Percentiles rank a stretch among this genome's conserved stretches.
Evolutionary conservation across 2,888 invertebrate species (phyloP).

Genomic region (Eucera pruinosa): DNA sequence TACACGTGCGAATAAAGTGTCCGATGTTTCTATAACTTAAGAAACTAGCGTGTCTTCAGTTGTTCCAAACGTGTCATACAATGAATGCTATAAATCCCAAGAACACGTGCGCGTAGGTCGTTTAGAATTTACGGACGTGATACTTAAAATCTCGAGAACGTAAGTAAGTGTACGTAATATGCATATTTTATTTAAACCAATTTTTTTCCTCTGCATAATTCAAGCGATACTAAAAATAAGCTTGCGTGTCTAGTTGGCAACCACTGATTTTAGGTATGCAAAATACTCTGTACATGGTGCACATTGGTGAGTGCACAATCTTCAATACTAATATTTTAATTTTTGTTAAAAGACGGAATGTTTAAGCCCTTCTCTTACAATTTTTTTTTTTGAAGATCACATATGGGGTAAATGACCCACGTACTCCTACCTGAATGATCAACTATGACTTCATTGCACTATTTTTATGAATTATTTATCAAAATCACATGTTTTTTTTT

Average conservation of each 20-base stretch:
- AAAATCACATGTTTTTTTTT: no score
- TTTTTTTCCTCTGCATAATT: conserved; percentile 1
- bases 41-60: neutral
- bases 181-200: neutral
- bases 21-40: neutral
- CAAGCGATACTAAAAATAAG: conserved; percentile 19
- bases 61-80: neutral
- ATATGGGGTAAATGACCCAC: no score
- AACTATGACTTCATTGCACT: no score
- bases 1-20: neutral
- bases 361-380: no score
- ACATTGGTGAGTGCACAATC: conserved; percentile 13
- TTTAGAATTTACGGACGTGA: neutral
- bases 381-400: no score
- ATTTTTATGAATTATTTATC: no score
- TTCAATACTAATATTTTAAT: neutral
- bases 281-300: conserved; percentile 23
- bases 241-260: conserved; percentile 41
- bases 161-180: neutral
- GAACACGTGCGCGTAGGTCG: neutral
- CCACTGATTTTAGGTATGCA: conserved; percentile 41
- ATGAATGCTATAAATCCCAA: neutral
- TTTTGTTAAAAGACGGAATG: neutral
- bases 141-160: neutral
- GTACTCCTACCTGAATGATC: no score